Base-by-base conservation (phyloP, 2,888 invertebrate species). In the Parochlus steinenii region DNA sequence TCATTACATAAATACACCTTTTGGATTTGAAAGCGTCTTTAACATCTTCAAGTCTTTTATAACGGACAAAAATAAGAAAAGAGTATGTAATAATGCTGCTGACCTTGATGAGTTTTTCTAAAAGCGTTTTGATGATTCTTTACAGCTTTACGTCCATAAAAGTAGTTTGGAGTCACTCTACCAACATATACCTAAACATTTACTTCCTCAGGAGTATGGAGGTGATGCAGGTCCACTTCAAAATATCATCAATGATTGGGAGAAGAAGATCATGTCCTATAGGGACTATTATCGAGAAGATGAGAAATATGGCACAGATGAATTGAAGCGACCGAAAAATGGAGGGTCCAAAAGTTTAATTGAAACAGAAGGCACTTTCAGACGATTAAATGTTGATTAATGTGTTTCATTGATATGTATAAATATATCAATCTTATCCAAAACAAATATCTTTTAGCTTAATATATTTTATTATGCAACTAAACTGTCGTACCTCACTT, bases 131-230 rank as follows among this genome's bases (percentile, higher is more conserved):
- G 4, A 31, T 17, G 12, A 26, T 23, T 30, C 15, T 39, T 43
- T 56, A 26, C 50, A 69, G 69, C 41, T 68, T 31, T 56, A 54
- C 49, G 55, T 69, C 27, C 64, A 69, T 42, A 65, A 64, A 19
- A 62, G 59, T 43, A 55, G 62, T 40, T 57, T 63, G 38, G 67
- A 71, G 16, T 65, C 63, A 29, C 49, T 71, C 40, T 66, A 66
- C 46, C 56, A 69, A 44, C 46, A 60, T 30, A 56, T 75, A 26
- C 70, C 74, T 1, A 61, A 63, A 44, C 59, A 64, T 10, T 55
- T 67, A 33, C 50, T 76, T 26, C 75, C 75, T 1, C 56, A 53
- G 14, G 74, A 77, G 46, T 74, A 72, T 44, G 75, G 75, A 10
- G 76, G 76, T 6, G 57, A 56, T 12, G 69, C 62, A 15, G 68